Conservation (phyloP, 2,113 vertebrate genomes). For the Crotalus horridus region DNA sequence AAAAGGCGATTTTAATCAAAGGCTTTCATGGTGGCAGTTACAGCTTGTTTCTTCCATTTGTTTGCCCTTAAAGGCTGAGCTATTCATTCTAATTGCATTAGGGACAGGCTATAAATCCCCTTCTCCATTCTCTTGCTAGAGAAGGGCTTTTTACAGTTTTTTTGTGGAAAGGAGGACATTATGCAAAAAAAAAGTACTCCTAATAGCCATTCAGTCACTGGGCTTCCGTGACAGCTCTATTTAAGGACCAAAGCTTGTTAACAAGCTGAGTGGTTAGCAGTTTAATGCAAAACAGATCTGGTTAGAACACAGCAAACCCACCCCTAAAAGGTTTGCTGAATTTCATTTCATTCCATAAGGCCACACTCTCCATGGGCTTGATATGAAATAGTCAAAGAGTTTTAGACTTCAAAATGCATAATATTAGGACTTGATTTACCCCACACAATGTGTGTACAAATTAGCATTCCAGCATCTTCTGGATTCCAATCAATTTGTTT, state of each 20-base stretch:
- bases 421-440: neutral
- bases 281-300: constrained; percentile 79
- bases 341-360: constrained; percentile 57
- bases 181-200: constrained; percentile 56
- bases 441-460: constrained; percentile 2
- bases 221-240: constrained; percentile 71
- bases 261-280: constrained; percentile 70
- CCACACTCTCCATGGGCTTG: constrained; percentile 44
- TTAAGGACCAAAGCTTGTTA: constrained; percentile 76
- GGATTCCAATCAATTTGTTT: neutral
- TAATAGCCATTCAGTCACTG: constrained; percentile 70
- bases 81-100: constrained; percentile 64
- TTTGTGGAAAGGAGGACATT: constrained; percentile 56
- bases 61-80: constrained; percentile 58
- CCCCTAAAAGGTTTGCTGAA: constrained; percentile 56
- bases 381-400: constrained; percentile 23
- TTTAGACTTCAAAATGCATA: neutral
- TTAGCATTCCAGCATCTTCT: constrained; percentile 9
- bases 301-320: constrained; percentile 73
- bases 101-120: constrained; percentile 58
- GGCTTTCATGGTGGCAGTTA: constrained; percentile 29
- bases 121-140: constrained; percentile 56
- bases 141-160: constrained; percentile 52
- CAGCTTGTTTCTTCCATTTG: constrained; percentile 46
- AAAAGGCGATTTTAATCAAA: constrained; percentile 35